A percentile compares a stretch with the other conserved stretches of the same genome.
Conservation (phyloP, 2,888 invertebrate species). For the Tanaodytes sp. region DNA sequence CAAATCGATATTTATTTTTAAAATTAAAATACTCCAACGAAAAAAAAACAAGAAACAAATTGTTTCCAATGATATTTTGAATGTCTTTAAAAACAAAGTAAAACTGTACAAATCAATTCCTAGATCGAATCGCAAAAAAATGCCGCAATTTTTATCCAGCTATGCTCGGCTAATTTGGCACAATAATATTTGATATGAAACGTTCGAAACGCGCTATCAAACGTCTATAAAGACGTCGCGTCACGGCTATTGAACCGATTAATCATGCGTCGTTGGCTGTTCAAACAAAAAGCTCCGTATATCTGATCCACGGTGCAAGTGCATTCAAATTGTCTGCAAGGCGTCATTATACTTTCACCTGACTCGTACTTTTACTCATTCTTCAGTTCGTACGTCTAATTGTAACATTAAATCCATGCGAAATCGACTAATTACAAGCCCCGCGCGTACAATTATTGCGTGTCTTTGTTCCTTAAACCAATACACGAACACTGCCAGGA, state of each 20-base stretch:
- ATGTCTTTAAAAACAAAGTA: too few species aligned
- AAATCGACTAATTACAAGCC: conserved; percentile 44
- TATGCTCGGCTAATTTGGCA: too few species aligned
- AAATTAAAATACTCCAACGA: too few species aligned
- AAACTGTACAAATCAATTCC: too few species aligned
- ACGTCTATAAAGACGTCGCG: too few species aligned
- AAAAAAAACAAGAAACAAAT: too few species aligned
- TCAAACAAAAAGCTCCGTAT: conserved; percentile 39
- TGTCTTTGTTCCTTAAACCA: conserved; percentile 41
- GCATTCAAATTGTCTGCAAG: conserved; percentile 43
- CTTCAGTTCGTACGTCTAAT: conserved; percentile 43
- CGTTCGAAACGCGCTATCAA: too few species aligned
- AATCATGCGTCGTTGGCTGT: conserved; percentile 38
- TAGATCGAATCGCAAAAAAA: too few species aligned
- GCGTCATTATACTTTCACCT: conserved; percentile 49
- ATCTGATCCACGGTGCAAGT: conserved; percentile 32
- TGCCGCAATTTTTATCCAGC: too few species aligned
- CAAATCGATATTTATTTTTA: too few species aligned
- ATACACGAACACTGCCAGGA: conserved; percentile 13
- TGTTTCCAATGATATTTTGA: too few species aligned
- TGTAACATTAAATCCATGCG: conserved; percentile 43
- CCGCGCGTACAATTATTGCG: conserved; percentile 32
- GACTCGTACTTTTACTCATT: conserved; percentile 52
- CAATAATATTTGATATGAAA: too few species aligned
- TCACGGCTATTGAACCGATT: conserved; percentile 45